A percentile compares a stretch with the other conserved stretches of the same genome.
These are phyloP conservation scores for Emydocephalus ijimae DNA, from an alignment of 2,113 vertebrate genomes.

Conservation along the genomic window DNA sequence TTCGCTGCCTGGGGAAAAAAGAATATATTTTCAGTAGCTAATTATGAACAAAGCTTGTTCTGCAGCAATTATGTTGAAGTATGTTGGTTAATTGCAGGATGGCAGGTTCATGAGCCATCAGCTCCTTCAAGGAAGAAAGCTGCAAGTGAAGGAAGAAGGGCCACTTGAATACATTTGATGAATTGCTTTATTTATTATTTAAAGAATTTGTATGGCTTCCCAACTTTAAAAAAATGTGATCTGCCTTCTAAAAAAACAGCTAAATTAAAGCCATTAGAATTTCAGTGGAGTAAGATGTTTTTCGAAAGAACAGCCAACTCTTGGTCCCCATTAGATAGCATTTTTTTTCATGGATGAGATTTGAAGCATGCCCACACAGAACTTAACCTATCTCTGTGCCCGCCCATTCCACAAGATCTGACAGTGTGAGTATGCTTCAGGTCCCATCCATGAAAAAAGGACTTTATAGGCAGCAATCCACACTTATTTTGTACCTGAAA, in stretches of 20 bases:
- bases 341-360: background rate
- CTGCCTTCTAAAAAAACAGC: background rate
- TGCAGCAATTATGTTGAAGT: background rate
- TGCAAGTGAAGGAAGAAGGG: background rate
- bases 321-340: background rate
- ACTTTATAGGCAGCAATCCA: background rate
- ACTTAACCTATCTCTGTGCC: background rate
- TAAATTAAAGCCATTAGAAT: background rate
- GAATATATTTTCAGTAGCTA: background rate
- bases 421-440: background rate
- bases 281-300: background rate
- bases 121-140: constrained; percentile 1
- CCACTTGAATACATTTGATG: background rate
- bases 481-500: background rate
- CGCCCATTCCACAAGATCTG: background rate
- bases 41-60: background rate
- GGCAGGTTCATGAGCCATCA: background rate
- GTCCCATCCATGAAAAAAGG: background rate
- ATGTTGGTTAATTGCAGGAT: background rate
- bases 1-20: background rate
- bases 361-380: background rate
- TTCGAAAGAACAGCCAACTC: background rate
- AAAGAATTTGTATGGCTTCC: background rate
- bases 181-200: background rate
- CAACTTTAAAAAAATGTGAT: background rate